phyloP scores from a whole-genome alignment of 2,113 vertebrate species.

The Chionodraco myersi region DNA sequence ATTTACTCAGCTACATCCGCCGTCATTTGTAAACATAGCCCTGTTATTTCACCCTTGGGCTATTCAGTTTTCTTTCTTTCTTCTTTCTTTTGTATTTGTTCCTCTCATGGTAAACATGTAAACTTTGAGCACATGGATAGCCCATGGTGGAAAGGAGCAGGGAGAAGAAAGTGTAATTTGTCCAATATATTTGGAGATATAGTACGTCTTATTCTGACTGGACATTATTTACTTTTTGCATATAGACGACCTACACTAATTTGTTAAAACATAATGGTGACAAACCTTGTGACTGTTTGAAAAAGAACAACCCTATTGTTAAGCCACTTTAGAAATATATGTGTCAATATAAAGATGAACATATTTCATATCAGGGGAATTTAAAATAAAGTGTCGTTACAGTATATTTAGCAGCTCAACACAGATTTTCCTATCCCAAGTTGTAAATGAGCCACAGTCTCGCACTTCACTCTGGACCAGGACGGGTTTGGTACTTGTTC shows the following conservation, averaged over 20 bases:
- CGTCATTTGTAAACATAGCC: neutral
- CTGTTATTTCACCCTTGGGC: neutral
- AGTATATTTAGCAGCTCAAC: neutral
- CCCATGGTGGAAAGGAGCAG: too few species aligned
- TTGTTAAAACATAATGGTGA: neutral
- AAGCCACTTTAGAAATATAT: neutral
- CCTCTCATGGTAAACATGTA: too few species aligned
- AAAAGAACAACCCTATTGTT: neutral
- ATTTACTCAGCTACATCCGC: neutral
- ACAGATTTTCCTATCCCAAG: neutral
- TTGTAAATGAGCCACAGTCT: conserved; percentile 6
- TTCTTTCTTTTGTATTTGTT: too few species aligned
- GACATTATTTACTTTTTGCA: neutral
- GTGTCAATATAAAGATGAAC: neutral
- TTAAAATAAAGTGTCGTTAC: neutral
- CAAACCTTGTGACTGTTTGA: neutral
- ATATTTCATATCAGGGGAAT: neutral
- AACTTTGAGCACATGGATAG: too few species aligned
- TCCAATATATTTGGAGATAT: neutral
- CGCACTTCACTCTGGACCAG: neutral
- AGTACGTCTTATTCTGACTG: neutral
- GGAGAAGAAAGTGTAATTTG: neutral
- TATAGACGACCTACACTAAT: neutral
- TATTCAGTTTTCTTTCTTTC: neutral
- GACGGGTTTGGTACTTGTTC: conserved; percentile 21